Evolutionary conservation across 2,888 invertebrate species (phyloP), one percentile per base, ranked within the genome.

Genomic region (Eupithecia tripunctaria): DNA sequence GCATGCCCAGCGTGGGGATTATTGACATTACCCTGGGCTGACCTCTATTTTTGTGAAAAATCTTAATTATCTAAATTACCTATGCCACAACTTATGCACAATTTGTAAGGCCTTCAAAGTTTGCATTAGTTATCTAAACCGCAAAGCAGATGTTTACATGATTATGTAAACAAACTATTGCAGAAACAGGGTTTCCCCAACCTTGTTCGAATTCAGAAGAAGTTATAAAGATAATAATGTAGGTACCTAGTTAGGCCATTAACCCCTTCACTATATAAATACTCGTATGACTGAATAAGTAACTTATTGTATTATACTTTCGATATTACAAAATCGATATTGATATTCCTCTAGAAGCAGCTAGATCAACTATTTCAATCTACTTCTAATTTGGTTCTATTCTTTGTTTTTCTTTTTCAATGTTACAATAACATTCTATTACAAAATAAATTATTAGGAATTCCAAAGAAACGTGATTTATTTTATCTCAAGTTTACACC

Each of bases 131-230:
- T 63, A 63, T 63, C n/a, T 32, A 1, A 62, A 62, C 32, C 32
- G 12, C n/a, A 36, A 41, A 41, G 43, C 25, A 66, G 62, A 71
- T 67, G 47, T 67, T 67, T 62, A 60, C 47, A 3, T 29, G 59
- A 41, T n/a, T 47, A 60, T 41, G 66, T 21, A 56, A 62, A 47
- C 47, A 1, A 62, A 56, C 41, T 56, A 21, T 56, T 62, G 27
- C 36, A 70, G 12, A 60, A 27, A 43, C 41, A 51, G 71, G 71
- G 71, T 29, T 67, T 71, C 67, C 71, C 71, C 67, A 41, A 63
- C 71, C 71, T 67, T 67, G 68, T 70, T 10, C n/a, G 29, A 47
- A 63, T 51, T 60, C 7, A 29, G 29, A 60, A 29, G 29, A 60
- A 27, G n/a, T 60, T 1, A 0, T 60, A 18, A 29, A 18, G 60